Percentiles rank a stretch among this genome's conserved stretches.
These are phyloP conservation scores for Dipodomys spectabilis DNA, from an alignment of 2,113 vertebrate species.

Conservation along the genomic window DNA sequence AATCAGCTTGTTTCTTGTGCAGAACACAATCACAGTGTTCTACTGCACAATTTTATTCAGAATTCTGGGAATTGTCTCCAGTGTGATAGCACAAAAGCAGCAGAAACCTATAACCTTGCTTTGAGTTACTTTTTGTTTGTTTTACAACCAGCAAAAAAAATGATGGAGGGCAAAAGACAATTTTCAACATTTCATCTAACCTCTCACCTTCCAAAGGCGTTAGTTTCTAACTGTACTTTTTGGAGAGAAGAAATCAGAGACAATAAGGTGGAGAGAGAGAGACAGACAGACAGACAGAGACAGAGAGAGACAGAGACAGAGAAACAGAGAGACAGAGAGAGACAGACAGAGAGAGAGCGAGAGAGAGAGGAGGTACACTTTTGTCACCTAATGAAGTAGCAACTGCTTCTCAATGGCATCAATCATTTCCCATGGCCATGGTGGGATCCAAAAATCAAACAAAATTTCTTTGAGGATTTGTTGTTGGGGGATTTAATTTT, in stretches of 20 bases:
- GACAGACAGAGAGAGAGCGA: background rate
- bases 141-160: constrained; percentile 42
- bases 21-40: background rate
- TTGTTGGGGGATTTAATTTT: no score
- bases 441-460: background rate
- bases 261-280: background rate
- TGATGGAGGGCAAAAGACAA: constrained; percentile 13
- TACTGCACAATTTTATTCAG: background rate
- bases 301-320: background rate
- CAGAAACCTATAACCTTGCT: constrained; percentile 16
- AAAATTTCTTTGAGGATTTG: no score
- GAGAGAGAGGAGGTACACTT: background rate
- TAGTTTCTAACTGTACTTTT: background rate
- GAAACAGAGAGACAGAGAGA: background rate
- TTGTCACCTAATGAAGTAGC: background rate
- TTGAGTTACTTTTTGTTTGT: background rate
- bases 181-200: background rate
- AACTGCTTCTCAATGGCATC: background rate
- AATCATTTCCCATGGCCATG: no score
- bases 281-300: background rate
- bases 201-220: background rate
- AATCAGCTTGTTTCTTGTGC: constrained; percentile 42
- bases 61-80: constrained; percentile 49
- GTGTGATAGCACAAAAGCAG: constrained; percentile 17
- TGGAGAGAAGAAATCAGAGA: constrained; percentile 19